phyloP scores from a whole-genome alignment of 2,797 vertebrate species.

The Aeoliscus strigatus region DNA sequence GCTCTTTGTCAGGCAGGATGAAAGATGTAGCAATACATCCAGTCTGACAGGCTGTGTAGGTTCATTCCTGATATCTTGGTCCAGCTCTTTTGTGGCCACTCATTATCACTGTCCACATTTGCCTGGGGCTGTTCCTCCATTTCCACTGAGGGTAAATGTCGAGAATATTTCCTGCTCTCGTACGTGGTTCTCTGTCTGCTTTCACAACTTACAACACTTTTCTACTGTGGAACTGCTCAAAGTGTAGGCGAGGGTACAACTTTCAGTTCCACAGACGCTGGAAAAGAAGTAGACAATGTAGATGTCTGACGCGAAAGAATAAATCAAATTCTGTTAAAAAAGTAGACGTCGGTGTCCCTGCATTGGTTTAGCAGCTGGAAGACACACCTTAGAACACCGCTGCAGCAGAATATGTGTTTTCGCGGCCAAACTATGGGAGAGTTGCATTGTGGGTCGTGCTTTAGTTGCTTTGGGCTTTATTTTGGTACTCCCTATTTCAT shows the following conservation, averaged over 20 bases:
- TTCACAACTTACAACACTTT: not conserved
- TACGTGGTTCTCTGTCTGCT: not conserved
- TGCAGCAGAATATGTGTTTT: slow-evolving; percentile 11
- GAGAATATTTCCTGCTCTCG: slow-evolving; percentile 1
- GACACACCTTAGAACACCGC: no score
- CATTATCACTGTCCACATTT: slow-evolving; percentile 22
- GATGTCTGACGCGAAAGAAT: slow-evolving; percentile 5
- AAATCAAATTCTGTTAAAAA: slow-evolving; percentile 6
- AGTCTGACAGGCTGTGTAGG: slow-evolving; percentile 54
- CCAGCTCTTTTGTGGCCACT: slow-evolving; percentile 30
- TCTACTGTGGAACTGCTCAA: not conserved
- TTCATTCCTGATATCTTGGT: slow-evolving; percentile 34
- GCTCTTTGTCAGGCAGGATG: slow-evolving; percentile 40
- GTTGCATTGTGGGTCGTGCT: slow-evolving; percentile 20
- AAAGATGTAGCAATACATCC: slow-evolving; percentile 45
- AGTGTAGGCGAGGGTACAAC: not conserved
- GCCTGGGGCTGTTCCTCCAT: slow-evolving; percentile 22
- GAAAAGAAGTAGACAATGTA: slow-evolving; percentile 17
- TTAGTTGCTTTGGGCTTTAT: no score
- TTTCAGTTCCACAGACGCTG: slow-evolving; percentile 29
- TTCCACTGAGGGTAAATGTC: slow-evolving; percentile 8
- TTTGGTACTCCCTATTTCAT: slow-evolving; percentile 36
- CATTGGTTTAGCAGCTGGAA: slow-evolving; percentile 13
- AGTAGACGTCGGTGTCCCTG: slow-evolving; percentile 1
- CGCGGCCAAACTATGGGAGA: slow-evolving; percentile 13